phyloP scores from a whole-genome alignment of 2,113 vertebrate genomes.

The Paracanthobrama guichenoti region DNA sequence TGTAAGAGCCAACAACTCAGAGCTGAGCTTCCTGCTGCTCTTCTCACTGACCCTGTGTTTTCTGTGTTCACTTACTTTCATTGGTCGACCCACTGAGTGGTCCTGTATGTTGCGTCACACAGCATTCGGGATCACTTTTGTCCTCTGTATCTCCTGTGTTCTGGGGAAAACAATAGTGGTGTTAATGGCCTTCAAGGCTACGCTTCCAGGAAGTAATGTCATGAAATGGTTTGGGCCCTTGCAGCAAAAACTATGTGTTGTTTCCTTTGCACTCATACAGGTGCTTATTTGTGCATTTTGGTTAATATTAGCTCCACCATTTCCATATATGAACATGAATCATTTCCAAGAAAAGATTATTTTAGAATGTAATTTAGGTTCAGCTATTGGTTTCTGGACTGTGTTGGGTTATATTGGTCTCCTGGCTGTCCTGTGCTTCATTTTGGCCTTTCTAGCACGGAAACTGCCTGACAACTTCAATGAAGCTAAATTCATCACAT shows the following conservation, averaged over 20 bases:
- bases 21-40: too few relatives aligned
- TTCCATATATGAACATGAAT: conserved; percentile 63
- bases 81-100: too few relatives aligned
- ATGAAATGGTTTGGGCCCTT: conserved; percentile 76
- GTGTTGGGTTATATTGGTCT: conserved; percentile 75
- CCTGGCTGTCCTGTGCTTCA: conserved; percentile 69
- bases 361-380: conserved; percentile 69
- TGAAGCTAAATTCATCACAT: conserved; percentile 77
- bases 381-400: conserved; percentile 69
- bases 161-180: too few relatives aligned
- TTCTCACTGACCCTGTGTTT: too few relatives aligned
- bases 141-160: too few relatives aligned
- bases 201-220: conserved; percentile 68
- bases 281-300: conserved; percentile 72
- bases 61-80: too few relatives aligned
- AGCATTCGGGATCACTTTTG: too few relatives aligned
- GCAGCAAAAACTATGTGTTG: conserved; percentile 70
- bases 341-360: conserved; percentile 68
- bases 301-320: conserved; percentile 71
- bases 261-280: conserved; percentile 67
- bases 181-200: too few relatives aligned
- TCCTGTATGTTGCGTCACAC: too few relatives aligned
- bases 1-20: conserved; percentile 63
- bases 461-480: conserved; percentile 78
- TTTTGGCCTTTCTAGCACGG: conserved; percentile 72